phyloP scores from a whole-genome alignment of 2,797 vertebrate genomes.

The Megaceryle alcyon region DNA sequence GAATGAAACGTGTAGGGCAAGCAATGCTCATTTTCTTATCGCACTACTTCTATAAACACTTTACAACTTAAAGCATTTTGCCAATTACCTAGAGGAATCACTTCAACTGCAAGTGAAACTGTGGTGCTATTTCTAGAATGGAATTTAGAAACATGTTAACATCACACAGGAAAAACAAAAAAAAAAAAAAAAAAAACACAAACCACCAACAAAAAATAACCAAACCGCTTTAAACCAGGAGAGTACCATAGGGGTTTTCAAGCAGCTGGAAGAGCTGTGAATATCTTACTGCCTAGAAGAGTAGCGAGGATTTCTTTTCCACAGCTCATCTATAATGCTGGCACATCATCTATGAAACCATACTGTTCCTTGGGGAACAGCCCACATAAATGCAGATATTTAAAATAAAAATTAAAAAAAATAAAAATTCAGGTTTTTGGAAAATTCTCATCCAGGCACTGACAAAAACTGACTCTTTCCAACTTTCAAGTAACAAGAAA shows the following conservation, averaged over 20 bases:
- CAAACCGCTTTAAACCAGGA: neutral
- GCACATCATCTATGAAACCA: neutral
- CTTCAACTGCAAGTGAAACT: constrained; percentile 26
- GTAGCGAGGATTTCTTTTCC: neutral
- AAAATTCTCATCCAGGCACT: neutral
- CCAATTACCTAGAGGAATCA: constrained; percentile 21
- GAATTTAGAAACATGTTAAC: constrained; percentile 6
- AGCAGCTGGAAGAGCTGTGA: neutral
- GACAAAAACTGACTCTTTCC: neutral
- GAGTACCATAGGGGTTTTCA: neutral
- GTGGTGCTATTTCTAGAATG: neutral
- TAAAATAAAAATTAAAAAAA: neutral
- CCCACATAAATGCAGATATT: neutral
- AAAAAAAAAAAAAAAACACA: neutral
- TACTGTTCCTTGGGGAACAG: neutral
- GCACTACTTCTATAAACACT: neutral
- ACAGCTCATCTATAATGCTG: neutral
- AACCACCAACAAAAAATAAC: no score
- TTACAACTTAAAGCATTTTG: constrained; percentile 26
- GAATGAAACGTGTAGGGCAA: neutral
- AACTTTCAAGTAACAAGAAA: neutral
- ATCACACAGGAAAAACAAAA: neutral
- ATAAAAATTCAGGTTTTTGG: neutral
- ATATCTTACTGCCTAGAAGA: neutral
- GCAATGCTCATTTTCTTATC: constrained; percentile 9